phyloP scores from a whole-genome alignment of 2,797 vertebrate genomes.

The Euthynnus affinis region DNA sequence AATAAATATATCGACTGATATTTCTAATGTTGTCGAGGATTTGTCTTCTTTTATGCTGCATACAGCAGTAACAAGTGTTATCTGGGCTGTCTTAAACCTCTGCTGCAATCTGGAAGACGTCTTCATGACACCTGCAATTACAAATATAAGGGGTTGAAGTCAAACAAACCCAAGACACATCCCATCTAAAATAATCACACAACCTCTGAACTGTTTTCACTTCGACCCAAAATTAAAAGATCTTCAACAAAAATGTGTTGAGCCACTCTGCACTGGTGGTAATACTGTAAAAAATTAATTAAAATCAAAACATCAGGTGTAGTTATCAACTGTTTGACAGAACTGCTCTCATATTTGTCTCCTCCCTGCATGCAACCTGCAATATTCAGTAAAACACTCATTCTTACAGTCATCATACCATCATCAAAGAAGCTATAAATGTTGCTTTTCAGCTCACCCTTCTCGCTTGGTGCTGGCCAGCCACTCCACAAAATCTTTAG shows the following conservation, averaged over 20 bases:
- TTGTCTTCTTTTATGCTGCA: not conserved
- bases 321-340: not conserved
- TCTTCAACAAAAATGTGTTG: not conserved
- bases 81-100: constrained; percentile 19
- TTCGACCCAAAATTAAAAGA: not conserved
- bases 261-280: not conserved
- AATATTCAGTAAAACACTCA: not conserved
- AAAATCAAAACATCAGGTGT: not conserved
- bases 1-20: constrained; percentile 10
- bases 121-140: constrained; percentile 56
- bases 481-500: constrained; percentile 89
- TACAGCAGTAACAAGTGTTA: constrained; percentile 17
- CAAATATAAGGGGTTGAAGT: constrained; percentile 20
- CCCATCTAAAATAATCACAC: not conserved
- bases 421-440: not conserved
- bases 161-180: constrained; percentile 4
- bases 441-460: constrained; percentile 57
- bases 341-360: not conserved
- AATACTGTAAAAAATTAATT: not conserved
- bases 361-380: not conserved
- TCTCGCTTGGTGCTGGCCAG: constrained; percentile 80
- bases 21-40: not conserved
- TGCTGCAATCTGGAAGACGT: constrained; percentile 26
- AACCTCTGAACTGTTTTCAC: not conserved
- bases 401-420: not conserved